These are phyloP conservation scores for Anser brachyrhynchus DNA, from an alignment of 2,113 vertebrate genomes.

Conservation along the genomic window DNA sequence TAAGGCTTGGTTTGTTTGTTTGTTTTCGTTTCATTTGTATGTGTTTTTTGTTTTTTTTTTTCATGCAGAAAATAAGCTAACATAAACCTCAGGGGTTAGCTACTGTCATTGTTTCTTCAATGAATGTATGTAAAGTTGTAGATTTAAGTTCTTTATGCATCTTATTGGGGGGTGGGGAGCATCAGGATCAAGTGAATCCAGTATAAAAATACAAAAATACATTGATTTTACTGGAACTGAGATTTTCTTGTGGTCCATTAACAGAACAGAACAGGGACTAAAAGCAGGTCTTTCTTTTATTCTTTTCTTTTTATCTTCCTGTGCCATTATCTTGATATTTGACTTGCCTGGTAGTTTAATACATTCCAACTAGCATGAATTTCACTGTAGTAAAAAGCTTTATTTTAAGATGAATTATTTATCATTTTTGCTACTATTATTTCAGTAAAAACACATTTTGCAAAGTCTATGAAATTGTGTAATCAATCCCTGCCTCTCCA, in stretches of 20 bases:
- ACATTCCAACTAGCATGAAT: background rate
- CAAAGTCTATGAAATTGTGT: background rate
- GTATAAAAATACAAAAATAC: background rate
- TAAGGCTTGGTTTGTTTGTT: background rate
- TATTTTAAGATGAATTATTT: background rate
- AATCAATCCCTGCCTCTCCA: background rate
- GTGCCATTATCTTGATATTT: background rate
- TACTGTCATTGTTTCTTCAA: background rate
- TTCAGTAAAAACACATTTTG: background rate
- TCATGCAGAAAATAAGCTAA: background rate
- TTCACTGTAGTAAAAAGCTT: background rate
- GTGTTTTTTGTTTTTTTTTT: background rate
- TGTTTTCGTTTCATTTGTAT: background rate
- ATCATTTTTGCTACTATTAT: background rate
- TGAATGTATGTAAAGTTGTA: background rate
- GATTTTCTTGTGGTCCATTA: background rate
- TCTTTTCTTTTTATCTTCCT: background rate
- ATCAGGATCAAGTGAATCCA: background rate
- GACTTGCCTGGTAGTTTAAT: background rate
- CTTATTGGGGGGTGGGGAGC: background rate
- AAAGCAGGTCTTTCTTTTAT: background rate
- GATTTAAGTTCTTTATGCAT: background rate
- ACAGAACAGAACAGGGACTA: background rate
- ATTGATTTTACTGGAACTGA: background rate
- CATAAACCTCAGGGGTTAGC: background rate